Evolutionary conservation across 2,888 invertebrate species (phyloP), one percentile per base, ranked within the genome.

Genomic region (Teleogryllus oceanicus): DNA sequence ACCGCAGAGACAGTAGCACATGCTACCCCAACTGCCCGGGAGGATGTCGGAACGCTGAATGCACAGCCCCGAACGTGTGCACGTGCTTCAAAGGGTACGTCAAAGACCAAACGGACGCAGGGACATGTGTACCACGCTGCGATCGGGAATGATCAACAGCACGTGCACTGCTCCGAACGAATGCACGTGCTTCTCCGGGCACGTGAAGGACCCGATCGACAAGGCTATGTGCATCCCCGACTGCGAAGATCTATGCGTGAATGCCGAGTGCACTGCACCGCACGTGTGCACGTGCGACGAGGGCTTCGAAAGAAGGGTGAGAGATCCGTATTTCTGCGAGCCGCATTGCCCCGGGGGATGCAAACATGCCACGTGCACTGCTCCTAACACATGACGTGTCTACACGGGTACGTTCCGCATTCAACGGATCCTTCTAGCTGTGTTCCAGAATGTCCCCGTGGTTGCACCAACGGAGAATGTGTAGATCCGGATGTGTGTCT

Each of bases 151-250:
- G 49, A 24, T 83, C 77, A 78, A 83, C 83, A 77, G 81, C 78
- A 62, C 62, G 62, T 62, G 62, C 16, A 18, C 62, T 18, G 62
- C 62, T 5, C 62, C 62, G 16, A n/a, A 62, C 62, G 62, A 62
- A 5, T 62, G 62, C n/a, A 62, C 62, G 62, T 62, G 62, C 62
- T 18, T 62, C 62, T 4, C 62, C 16, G 62, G 62, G 5, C 62
- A 62, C 62, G 62, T 62, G 62, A 62, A 62, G n/a, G 62, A 62
- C n/a, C 16, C 13, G 16, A 8, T 62, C 51, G 49, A 80, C 74
- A 49, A 20, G 74, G 80, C 74, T 79, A 80, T 51, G 84, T 94
- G 94, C 83, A 84, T 89, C 0, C 92, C 94, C 0, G 86, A 87
- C 50, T 94, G 94, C 84, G 85, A 84, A 13, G 82, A 84, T 1